phyloP scores from a whole-genome alignment of 2,113 vertebrate genomes.

The Crotalus viridis region DNA sequence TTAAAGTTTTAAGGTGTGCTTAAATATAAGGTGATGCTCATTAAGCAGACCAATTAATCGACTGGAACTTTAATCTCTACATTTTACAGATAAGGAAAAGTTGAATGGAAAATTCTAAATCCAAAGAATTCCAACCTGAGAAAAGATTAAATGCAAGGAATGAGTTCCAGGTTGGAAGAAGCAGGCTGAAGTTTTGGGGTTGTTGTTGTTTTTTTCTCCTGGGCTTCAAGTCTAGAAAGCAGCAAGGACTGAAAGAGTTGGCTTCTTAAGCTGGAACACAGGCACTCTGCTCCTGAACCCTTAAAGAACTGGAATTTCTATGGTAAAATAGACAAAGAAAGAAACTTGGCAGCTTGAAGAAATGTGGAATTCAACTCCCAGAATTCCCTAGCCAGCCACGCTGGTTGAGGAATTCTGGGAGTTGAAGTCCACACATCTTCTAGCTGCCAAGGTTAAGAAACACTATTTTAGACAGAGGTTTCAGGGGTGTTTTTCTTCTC shows the following conservation, averaged over 20 bases:
- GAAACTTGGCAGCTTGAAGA: not conserved
- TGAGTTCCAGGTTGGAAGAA: not conserved
- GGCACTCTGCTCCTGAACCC: not conserved
- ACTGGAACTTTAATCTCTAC: not conserved
- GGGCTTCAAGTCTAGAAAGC: not conserved
- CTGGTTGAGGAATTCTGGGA: not conserved
- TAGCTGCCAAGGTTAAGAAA: not conserved
- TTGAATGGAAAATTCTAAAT: not conserved
- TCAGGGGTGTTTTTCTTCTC: not conserved
- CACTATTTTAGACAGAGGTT: not conserved
- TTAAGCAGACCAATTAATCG: not conserved
- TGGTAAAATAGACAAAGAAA: too few species aligned
- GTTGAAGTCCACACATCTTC: not conserved
- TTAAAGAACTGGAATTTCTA: not conserved
- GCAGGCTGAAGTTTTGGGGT: not conserved
- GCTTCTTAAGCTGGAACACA: not conserved
- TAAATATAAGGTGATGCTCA: not conserved
- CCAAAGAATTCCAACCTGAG: not conserved
- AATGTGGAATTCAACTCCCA: too few species aligned
- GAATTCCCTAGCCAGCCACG: too few species aligned
- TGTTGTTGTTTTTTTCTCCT: fast-evolving
- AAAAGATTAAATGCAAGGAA: not conserved
- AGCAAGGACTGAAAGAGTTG: not conserved
- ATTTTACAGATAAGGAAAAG: not conserved
- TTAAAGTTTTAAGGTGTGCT: not conserved